phyloP scores from a whole-genome alignment of 2,113 vertebrate genomes.

The Cacatua alba region DNA sequence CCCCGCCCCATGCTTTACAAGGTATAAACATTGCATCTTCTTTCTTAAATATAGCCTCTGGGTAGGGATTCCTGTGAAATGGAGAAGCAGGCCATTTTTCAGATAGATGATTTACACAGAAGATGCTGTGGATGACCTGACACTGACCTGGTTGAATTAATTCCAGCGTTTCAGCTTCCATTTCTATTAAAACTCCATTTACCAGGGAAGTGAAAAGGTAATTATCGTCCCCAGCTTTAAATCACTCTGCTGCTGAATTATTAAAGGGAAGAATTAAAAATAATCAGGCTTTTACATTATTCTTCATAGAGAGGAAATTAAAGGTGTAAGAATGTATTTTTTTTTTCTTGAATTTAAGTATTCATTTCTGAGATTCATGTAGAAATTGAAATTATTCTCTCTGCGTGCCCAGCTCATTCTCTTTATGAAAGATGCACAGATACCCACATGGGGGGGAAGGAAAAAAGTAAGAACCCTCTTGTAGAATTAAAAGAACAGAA shows the following conservation, averaged over 20 bases:
- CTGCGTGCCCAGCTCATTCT: constrained; percentile 48
- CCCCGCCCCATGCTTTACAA: not conserved
- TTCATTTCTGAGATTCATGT: constrained; percentile 78
- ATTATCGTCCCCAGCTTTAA: constrained; percentile 78
- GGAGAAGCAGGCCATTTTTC: constrained; percentile 27
- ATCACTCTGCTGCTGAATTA: constrained; percentile 79
- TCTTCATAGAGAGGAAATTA: constrained; percentile 81
- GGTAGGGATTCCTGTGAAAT: constrained; percentile 22
- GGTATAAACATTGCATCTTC: constrained; percentile 14
- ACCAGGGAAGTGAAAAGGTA: constrained; percentile 77
- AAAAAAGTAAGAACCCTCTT: constrained; percentile 55
- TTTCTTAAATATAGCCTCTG: not conserved
- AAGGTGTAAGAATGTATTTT: constrained; percentile 79
- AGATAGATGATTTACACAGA: constrained; percentile 65
- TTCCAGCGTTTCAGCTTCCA: constrained; percentile 67
- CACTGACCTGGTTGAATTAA: constrained; percentile 67
- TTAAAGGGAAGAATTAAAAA: constrained; percentile 84
- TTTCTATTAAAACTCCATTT: constrained; percentile 82
- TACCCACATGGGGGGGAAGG: not conserved
- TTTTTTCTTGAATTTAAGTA: constrained; percentile 77
- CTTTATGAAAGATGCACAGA: constrained; percentile 55
- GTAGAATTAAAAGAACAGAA: constrained; percentile 70
- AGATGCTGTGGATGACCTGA: constrained; percentile 65
- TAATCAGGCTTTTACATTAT: constrained; percentile 83
- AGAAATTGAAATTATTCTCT: constrained; percentile 71